Conservation (phyloP, 2,888 invertebrate genomes). For the Harpalus rubripes region DNA sequence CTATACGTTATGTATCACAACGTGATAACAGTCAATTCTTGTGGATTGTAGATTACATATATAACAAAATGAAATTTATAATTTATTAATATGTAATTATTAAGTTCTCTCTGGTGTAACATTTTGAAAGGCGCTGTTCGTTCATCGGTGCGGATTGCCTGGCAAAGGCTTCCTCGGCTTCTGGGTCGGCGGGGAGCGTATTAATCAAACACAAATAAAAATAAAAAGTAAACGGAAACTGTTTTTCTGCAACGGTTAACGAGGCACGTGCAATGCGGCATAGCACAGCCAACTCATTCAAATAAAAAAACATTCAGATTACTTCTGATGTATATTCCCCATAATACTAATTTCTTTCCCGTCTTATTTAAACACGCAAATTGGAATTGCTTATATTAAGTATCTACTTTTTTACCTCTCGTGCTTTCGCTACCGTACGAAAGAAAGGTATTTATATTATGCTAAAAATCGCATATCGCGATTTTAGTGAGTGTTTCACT, state of each 20-base stretch:
- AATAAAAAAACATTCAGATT: conserved; percentile 47
- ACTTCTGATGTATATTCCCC: conserved; percentile 37
- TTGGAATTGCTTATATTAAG: background rate
- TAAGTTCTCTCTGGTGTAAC: background rate
- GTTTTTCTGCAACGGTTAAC: conserved; percentile 51
- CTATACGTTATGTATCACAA: too few relatives aligned
- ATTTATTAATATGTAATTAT: too few relatives aligned
- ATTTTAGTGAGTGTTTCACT: too few relatives aligned
- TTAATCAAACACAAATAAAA: conserved; percentile 60
- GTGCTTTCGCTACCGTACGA: background rate
- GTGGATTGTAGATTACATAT: too few relatives aligned
- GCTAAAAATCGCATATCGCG: background rate
- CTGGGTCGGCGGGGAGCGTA: conserved; percentile 34
- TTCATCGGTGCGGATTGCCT: conserved; percentile 42
- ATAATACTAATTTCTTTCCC: background rate
- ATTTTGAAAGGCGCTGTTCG: background rate
- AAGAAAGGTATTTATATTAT: too few relatives aligned
- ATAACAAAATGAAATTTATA: too few relatives aligned
- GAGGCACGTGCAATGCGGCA: conserved; percentile 44
- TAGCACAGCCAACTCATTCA: background rate
- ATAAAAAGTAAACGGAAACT: conserved; percentile 50
- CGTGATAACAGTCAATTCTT: too few relatives aligned
- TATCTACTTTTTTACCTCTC: background rate
- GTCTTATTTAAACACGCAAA: conserved; percentile 6
- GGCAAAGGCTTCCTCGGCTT: conserved; percentile 33